Percentiles rank a stretch among this genome's conserved stretches.
Evolutionary conservation across 2,888 invertebrate genomes (phyloP).

Genomic region (Diaphora mendica): DNA sequence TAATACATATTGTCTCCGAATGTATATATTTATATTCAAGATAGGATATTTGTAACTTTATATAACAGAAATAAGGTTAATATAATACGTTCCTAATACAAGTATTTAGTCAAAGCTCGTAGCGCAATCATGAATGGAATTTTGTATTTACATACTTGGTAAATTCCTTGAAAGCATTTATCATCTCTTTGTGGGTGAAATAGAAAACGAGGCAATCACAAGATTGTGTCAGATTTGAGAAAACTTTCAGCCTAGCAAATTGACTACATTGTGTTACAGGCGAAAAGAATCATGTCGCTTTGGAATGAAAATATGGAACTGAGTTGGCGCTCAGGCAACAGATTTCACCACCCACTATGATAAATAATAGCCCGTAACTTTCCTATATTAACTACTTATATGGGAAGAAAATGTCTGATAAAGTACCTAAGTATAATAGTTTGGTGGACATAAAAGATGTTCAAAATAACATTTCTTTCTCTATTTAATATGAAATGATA

Average conservation of each 20-base stretch:
- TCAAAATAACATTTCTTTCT: slow-evolving; percentile 38
- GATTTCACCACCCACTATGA: slow-evolving; percentile 55
- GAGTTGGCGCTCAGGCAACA: slow-evolving; percentile 54
- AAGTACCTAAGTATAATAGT: slow-evolving; percentile 45
- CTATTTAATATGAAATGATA: slow-evolving; percentile 24
- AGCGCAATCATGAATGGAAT: background rate
- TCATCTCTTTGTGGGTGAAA: slow-evolving; percentile 69
- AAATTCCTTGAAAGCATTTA: slow-evolving; percentile 65
- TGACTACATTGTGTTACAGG: slow-evolving; percentile 75
- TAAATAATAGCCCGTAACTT: slow-evolving; percentile 52
- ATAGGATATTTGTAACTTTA: slow-evolving; percentile 12
- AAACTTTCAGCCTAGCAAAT: slow-evolving; percentile 73
- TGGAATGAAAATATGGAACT: slow-evolving; percentile 55
- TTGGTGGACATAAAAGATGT: slow-evolving; percentile 29
- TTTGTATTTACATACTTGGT: slow-evolving; percentile 24
- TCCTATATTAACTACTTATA: slow-evolving; percentile 44
- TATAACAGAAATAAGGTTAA: slow-evolving; percentile 13
- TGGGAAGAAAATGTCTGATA: slow-evolving; percentile 31
- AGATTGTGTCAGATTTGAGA: slow-evolving; percentile 68
- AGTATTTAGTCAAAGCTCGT: background rate
- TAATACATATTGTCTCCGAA: slow-evolving; percentile 50
- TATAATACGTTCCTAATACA: background rate
- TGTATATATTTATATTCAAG: slow-evolving; percentile 38
- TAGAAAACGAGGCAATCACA: slow-evolving; percentile 80
- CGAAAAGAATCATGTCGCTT: slow-evolving; percentile 47